A percentile compares a stretch with the other conserved stretches of the same genome.
Evolutionary conservation across 2,113 vertebrate species (phyloP).

Genomic region (Oxyura jamaicensis): DNA sequence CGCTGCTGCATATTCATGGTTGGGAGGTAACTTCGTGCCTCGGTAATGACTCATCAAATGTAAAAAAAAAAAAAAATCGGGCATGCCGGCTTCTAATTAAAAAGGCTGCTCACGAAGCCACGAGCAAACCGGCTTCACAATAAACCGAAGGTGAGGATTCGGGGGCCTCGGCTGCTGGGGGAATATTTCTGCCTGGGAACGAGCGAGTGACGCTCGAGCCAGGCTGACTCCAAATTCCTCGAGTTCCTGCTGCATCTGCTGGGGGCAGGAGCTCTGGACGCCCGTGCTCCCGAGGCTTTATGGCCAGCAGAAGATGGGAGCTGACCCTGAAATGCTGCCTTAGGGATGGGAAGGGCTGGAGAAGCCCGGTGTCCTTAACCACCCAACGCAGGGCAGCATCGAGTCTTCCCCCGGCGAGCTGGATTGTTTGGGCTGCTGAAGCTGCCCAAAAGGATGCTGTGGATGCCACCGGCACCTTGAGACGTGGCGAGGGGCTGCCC

Average conservation of each 20-base stretch:
- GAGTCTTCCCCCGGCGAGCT: not conserved
- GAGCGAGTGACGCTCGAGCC: not conserved
- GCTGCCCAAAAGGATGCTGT: not conserved
- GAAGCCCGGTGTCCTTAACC: fast-evolving
- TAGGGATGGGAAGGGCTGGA: not conserved
- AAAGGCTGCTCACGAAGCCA: slow-evolving; percentile 8
- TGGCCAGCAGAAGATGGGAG: fast-evolving
- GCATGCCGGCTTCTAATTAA: slow-evolving; percentile 62
- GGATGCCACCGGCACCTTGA: too few species aligned
- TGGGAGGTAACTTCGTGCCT: slow-evolving; percentile 72
- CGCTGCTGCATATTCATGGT: slow-evolving; percentile 70
- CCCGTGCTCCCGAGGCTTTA: not conserved
- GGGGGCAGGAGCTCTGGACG: not conserved
- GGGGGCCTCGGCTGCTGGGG: not conserved
- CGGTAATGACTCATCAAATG: slow-evolving; percentile 70
- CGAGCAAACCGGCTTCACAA: slow-evolving; percentile 25
- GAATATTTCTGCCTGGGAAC: not conserved
- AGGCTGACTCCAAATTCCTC: not conserved
- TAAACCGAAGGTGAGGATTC: not conserved
- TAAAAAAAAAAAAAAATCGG: slow-evolving; percentile 26
- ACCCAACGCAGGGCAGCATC: not conserved
- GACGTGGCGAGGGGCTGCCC: not conserved
- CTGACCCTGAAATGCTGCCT: not conserved
- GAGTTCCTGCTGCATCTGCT: not conserved
- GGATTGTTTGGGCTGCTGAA: not conserved